These are phyloP conservation scores for Brachypteracias leptosomus DNA, from an alignment of 2,113 vertebrate species.

Conservation along the genomic window DNA sequence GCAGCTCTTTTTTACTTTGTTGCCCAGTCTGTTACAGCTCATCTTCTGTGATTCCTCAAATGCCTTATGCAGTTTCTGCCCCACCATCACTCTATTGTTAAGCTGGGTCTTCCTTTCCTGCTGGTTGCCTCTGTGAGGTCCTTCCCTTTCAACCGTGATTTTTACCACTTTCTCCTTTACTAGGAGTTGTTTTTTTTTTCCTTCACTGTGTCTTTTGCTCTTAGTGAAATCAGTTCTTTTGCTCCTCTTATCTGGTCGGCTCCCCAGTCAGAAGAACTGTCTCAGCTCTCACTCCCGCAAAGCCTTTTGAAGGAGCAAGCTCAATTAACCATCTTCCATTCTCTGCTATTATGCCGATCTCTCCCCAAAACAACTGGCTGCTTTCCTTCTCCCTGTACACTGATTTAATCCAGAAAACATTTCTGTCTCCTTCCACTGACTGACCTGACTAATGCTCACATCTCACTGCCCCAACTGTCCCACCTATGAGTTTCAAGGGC, in stretches of 20 bases:
- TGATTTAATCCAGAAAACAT: not conserved
- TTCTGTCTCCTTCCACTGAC: not conserved
- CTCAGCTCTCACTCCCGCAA: not conserved
- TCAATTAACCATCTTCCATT: not conserved
- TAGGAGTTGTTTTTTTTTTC: not conserved
- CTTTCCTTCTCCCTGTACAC: not conserved
- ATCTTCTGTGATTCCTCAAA: not conserved
- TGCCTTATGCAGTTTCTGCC: not conserved
- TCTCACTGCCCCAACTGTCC: not conserved
- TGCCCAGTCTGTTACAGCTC: not conserved
- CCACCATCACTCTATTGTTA: not conserved
- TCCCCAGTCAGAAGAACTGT: not conserved
- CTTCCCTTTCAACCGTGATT: constrained; percentile 17
- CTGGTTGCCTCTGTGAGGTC: not conserved
- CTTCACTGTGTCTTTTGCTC: not conserved
- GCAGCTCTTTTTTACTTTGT: not conserved
- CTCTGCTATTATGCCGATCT: not conserved
- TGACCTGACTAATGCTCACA: not conserved
- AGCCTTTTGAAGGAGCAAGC: not conserved
- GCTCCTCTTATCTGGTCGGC: not conserved
- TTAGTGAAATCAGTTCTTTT: not conserved
- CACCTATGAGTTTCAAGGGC: not conserved
- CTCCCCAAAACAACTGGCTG: not conserved
- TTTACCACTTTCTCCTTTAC: not conserved
- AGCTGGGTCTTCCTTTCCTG: not conserved